These are phyloP conservation scores for Meteorus cinctellus DNA, from an alignment of 2,888 invertebrate genomes.

Conservation along the genomic window DNA sequence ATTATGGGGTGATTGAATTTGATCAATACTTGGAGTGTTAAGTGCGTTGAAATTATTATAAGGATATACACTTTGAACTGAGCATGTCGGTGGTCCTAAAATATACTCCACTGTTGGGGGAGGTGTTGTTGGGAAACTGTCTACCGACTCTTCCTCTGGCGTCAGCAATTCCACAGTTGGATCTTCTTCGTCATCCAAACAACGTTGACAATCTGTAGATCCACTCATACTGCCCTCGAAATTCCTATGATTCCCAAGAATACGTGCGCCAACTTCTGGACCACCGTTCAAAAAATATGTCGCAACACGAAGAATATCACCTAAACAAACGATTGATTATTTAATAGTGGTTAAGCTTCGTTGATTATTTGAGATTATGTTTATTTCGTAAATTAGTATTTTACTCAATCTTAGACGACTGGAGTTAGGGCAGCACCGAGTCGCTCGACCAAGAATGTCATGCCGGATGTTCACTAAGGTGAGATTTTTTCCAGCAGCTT, in stretches of 20 bases:
- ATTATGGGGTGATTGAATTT: slow-evolving; percentile 7
- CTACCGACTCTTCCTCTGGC: background rate
- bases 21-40: background rate
- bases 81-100: background rate
- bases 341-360: background rate
- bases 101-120: background rate
- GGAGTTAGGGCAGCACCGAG: slow-evolving; percentile 45
- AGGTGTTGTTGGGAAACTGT: background rate
- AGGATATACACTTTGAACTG: background rate
- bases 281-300: slow-evolving; percentile 64
- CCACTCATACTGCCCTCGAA: slow-evolving; percentile 6
- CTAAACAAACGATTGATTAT: slow-evolving; percentile 48
- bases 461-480: slow-evolving; percentile 43
- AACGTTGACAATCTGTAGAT: slow-evolving; percentile 19
- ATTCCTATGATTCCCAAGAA: slow-evolving; percentile 31
- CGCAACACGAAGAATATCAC: slow-evolving; percentile 60
- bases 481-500: slow-evolving; percentile 48
- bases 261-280: slow-evolving; percentile 50
- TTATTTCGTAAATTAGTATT: background rate
- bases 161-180: background rate
- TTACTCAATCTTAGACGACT: slow-evolving; percentile 10
- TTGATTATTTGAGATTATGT: background rate
- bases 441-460: slow-evolving; percentile 40
- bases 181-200: slow-evolving; percentile 4
- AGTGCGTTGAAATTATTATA: background rate